A percentile compares a stretch with the other conserved stretches of the same genome.
phyloP scores from a whole-genome alignment of 2,888 invertebrate species.

The Drosophila paranaensis region DNA sequence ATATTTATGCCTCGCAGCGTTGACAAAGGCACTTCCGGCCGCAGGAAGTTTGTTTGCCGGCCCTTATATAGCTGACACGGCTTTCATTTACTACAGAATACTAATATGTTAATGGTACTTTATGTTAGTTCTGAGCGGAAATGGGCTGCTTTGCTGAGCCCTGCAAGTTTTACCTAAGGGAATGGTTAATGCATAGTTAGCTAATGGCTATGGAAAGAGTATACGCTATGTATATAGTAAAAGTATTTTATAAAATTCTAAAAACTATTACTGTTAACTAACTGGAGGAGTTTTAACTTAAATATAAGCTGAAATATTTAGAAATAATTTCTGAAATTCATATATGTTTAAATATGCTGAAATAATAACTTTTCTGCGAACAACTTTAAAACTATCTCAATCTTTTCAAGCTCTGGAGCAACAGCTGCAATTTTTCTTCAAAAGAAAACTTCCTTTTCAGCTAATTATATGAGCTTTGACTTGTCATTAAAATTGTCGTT shows the following conservation, averaged over 20 bases:
- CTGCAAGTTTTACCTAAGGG: not conserved
- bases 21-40: conserved; percentile 2
- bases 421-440: not conserved
- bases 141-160: not conserved
- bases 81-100: not conserved
- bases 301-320: too few species aligned
- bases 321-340: too few species aligned
- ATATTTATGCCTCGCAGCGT: not conserved
- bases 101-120: not conserved
- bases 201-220: too few species aligned
- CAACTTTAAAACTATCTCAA: too few species aligned
- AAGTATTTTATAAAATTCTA: too few species aligned
- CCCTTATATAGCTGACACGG: not conserved
- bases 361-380: too few species aligned
- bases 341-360: too few species aligned
- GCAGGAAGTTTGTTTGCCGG: conserved; percentile 10
- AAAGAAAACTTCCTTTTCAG: not conserved
- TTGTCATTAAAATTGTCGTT: not conserved
- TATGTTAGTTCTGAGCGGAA: not conserved
- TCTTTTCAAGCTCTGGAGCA: too few species aligned
- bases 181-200: not conserved
- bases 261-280: too few species aligned
- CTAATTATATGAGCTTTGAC: conserved; percentile 28
- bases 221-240: too few species aligned
- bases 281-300: too few species aligned